Base-by-base conservation (phyloP, 2,888 invertebrate genomes). In the Sphaerophoria taeniata region DNA sequence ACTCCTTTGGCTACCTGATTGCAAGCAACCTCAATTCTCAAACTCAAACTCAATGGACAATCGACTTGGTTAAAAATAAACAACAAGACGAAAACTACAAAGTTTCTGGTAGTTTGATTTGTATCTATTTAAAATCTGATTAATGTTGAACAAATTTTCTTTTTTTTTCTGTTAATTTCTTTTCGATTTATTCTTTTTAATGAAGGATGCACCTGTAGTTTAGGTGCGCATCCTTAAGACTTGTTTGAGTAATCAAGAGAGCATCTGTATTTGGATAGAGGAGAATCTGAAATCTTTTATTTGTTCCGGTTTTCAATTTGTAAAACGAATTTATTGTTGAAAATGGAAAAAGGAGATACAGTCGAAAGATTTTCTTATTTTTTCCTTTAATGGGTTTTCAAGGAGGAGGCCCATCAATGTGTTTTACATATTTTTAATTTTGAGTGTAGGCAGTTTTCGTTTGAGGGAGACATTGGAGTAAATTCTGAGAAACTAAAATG, bases 1-100 rank as follows among this genome's bases (percentile, higher is more conserved):
- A 85, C 80, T 85, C 80, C 84, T 85, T 72, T 79, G 83, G 85
- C 85, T 85, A 85, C 81, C 85, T 85, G 76, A 85, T 85, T 81
- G 58, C 81, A 70, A 60, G 70, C 76, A 85, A 85, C 65, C 47
- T 34, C 31, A 31, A 11, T n/a, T 12, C 31, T 12, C 55, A 55
- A 47, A 47, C 47, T 33, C 47, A 49, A 63, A 33, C 43, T 47
- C 34, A 65, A 65, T 49, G 49, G 49, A 65, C 43, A 24, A 39
- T 80, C 67, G 36, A 61, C 45, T 56, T 80, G 73, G 49, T 72
- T 70, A 73, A 85, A 24, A 24, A 77, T 73, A 81, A 81, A 65
- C 36, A 58, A 12, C 24, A 63, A 34, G 49, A 33, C 9, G 33
- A n/a, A 61, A 58, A 58, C 47, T n/a, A 43, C 11, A 43, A 43